phyloP scores from a whole-genome alignment of 2,888 invertebrate genomes.

The Griposia aprilina region DNA sequence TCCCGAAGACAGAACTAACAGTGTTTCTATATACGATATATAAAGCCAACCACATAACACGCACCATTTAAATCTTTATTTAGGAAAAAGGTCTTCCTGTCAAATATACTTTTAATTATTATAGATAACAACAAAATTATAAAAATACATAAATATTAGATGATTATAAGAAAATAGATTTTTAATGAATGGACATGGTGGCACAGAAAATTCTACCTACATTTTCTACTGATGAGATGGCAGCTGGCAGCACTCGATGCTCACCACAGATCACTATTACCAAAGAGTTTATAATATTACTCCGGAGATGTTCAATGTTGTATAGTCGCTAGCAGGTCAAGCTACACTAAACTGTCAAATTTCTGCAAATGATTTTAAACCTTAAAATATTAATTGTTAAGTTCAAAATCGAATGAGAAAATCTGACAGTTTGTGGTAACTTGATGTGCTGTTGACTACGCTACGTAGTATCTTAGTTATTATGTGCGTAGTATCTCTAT shows the following conservation, averaged over 20 bases:
- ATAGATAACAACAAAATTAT: neutral
- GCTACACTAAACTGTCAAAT: too few relatives aligned
- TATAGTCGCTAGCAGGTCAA: too few relatives aligned
- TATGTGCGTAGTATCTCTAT: too few relatives aligned
- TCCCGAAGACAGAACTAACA: neutral
- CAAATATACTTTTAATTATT: neutral
- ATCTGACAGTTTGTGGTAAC: too few relatives aligned
- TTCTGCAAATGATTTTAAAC: too few relatives aligned
- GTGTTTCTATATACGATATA: conserved; percentile 20
- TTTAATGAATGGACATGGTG: neutral
- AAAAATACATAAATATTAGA: neutral
- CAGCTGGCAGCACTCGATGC: conserved; percentile 59
- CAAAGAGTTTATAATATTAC: too few relatives aligned
- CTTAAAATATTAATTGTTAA: too few relatives aligned
- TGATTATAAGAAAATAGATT: neutral
- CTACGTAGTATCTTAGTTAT: too few relatives aligned
- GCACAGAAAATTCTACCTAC: neutral
- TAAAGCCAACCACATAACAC: neutral
- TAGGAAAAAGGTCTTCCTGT: neutral
- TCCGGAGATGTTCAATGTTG: too few relatives aligned
- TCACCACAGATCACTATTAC: too few relatives aligned
- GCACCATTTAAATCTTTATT: neutral
- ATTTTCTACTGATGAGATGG: neutral
- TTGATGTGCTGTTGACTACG: too few relatives aligned
- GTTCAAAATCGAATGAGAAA: too few relatives aligned